Evolutionary conservation across 2,113 vertebrate genomes (phyloP).

Genomic region (Columba janthina): DNA sequence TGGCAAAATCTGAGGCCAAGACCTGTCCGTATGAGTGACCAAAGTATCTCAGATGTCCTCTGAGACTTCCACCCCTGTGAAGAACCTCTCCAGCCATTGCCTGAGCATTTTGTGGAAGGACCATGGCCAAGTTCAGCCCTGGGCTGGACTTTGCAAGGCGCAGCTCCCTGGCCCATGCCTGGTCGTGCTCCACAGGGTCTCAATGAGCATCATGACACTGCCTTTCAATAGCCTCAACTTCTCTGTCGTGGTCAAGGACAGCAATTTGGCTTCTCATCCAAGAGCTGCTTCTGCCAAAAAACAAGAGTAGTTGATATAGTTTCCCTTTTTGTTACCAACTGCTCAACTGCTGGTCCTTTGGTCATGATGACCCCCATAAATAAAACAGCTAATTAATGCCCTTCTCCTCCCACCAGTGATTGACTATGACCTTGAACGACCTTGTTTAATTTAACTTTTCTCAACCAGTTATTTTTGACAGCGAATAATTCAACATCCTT

Average conservation of each 20-base stretch:
- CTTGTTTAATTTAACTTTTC: constrained; percentile 42
- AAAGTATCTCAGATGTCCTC: not conserved
- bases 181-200: not conserved
- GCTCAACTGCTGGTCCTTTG: not conserved
- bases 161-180: not conserved
- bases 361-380: not conserved
- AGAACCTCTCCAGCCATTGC: not conserved
- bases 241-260: not conserved
- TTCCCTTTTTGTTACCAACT: not conserved
- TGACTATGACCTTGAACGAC: constrained; percentile 28
- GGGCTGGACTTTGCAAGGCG: not conserved
- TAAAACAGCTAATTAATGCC: constrained; percentile 21
- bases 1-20: not conserved
- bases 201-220: not conserved
- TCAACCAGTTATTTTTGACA: constrained; percentile 55
- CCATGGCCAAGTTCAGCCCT: not conserved
- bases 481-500: constrained; percentile 43
- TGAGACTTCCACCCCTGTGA: not conserved
- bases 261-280: not conserved
- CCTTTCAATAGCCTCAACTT: not conserved
- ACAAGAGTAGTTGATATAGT: not conserved
- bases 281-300: not conserved
- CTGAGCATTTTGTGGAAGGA: not conserved
- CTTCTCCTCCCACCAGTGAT: not conserved
- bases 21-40: not conserved